These are phyloP conservation scores for Trochalopteron elliotii DNA, from an alignment of 2,113 vertebrate species.

Conservation along the genomic window DNA sequence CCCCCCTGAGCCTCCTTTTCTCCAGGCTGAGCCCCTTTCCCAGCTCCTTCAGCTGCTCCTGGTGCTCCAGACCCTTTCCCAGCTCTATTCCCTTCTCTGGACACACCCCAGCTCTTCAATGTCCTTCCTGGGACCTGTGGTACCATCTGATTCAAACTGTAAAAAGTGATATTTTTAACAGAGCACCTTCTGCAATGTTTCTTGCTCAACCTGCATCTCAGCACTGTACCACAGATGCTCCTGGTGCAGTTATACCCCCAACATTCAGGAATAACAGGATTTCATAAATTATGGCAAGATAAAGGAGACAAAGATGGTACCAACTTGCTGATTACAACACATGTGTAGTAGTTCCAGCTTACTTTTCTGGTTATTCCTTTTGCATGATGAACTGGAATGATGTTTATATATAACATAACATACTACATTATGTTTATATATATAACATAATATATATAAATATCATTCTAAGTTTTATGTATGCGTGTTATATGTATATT, in stretches of 20 bases:
- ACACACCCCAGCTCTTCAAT: rapidly evolving
- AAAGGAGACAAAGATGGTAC: neutral
- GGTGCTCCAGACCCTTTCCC: neutral
- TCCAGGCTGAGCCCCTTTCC: neutral
- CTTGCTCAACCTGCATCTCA: rapidly evolving
- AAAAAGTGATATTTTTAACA: neutral
- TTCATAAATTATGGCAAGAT: neutral
- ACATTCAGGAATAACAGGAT: constrained; percentile 11
- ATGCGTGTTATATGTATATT: rapidly evolving
- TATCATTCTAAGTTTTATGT: neutral
- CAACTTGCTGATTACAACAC: neutral
- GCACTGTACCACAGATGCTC: neutral
- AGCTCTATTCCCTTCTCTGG: neutral
- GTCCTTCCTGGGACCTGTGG: neutral
- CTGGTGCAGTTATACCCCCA: neutral
- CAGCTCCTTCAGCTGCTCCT: neutral
- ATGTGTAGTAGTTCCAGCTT: neutral
- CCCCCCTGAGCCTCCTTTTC: neutral
- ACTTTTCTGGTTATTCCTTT: constrained; percentile 25
- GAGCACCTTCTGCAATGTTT: neutral
- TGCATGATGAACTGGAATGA: neutral
- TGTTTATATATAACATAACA: neutral
- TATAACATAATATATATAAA: neutral
- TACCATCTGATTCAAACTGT: neutral
- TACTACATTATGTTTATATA: neutral